Conservation (phyloP, 1,140 invertebrate genomes). For the Acromyrmex heyeri region DNA sequence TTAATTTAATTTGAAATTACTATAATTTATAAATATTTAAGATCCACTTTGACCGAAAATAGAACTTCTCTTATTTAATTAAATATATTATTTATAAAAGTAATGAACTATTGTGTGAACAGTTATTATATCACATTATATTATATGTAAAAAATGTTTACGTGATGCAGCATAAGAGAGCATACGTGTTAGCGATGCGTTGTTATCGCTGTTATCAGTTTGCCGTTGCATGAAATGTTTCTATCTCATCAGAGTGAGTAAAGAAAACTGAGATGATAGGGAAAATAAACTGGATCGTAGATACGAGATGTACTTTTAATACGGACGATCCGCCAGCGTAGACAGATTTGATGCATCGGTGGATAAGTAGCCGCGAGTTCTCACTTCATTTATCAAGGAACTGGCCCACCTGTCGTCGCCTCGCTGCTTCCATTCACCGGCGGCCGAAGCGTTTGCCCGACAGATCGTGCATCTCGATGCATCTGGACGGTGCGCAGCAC, state of each 20-base stretch:
- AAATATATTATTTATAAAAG: not conserved
- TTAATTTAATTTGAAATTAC: no score
- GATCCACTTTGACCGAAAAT: no score
- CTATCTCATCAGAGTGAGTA: not conserved
- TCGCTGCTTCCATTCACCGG: conserved; percentile 65
- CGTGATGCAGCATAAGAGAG: not conserved
- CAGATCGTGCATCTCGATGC: conserved; percentile 59
- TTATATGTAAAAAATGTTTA: not conserved
- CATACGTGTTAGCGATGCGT: not conserved
- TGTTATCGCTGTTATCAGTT: conserved; percentile 40
- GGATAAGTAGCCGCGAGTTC: conserved; percentile 82
- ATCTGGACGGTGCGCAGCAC: conserved; percentile 58
- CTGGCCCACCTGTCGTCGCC: conserved; percentile 77
- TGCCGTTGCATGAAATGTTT: not conserved
- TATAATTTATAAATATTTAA: no score
- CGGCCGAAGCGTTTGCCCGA: conserved; percentile 44
- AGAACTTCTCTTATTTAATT: no score
- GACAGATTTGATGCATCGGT: conserved; percentile 82
- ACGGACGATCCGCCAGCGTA: conserved; percentile 58
- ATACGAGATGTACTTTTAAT: conserved; percentile 71
- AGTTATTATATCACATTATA: not conserved
- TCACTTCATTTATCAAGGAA: conserved; percentile 82
- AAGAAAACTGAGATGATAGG: conserved; percentile 1
- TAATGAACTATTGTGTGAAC: not conserved
- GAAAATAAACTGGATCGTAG: conserved; percentile 53